phyloP scores from a whole-genome alignment of 2,113 vertebrate genomes.

The Hemicordylus capensis region DNA sequence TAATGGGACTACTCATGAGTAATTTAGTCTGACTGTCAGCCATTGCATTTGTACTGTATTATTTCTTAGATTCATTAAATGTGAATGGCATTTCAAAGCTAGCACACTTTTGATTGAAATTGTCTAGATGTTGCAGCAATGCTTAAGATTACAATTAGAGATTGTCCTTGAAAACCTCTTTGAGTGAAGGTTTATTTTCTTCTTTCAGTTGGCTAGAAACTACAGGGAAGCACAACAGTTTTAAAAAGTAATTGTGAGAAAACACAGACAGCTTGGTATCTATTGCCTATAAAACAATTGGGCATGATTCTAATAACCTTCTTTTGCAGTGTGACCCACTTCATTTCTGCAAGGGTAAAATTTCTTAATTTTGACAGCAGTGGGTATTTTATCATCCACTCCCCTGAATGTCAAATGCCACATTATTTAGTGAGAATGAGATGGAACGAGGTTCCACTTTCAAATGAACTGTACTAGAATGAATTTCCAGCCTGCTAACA shows the following conservation, averaged over 20 bases:
- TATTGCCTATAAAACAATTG: neutral
- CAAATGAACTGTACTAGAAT: neutral
- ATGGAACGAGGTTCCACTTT: neutral
- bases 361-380: neutral
- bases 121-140: neutral
- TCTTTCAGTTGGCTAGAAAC: constrained; percentile 32
- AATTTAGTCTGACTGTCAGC: too few species aligned
- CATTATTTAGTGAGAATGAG: constrained; percentile 1
- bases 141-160: constrained; percentile 30
- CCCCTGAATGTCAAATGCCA: neutral
- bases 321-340: neutral
- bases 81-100: neutral
- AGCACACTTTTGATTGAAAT: neutral
- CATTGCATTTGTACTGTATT: too few species aligned
- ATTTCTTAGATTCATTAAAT: neutral
- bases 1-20: too few species aligned
- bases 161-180: constrained; percentile 39
- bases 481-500: constrained; percentile 40
- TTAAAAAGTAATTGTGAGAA: neutral
- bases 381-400: neutral
- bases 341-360: neutral
- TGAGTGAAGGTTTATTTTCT: constrained; percentile 18
- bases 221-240: constrained; percentile 21
- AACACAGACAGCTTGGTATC: neutral
- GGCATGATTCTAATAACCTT: neutral